Base-by-base conservation (phyloP, 2,888 invertebrate genomes). In the Serripes groenlandicus region DNA sequence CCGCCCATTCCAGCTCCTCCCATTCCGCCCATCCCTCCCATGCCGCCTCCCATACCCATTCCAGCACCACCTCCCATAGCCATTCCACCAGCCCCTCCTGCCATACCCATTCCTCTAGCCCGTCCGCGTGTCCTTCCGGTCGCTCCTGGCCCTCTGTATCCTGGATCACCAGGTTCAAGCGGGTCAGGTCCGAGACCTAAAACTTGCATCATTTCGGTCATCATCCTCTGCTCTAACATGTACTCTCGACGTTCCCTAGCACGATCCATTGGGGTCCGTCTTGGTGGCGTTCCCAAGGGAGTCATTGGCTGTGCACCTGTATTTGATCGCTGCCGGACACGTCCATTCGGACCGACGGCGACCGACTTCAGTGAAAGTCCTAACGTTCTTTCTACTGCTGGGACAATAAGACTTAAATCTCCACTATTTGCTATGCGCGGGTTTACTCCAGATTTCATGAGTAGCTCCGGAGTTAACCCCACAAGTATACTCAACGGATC, bases 371-470 rank as follows among this genome's bases (percentile, higher is more conserved):
- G 37, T 21, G 81, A 79, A 23, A 86, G 75, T 32, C 81, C 81
- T 0, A 86, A 66, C 0, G 81, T 78, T 56, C 81, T 69, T 66
- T 86, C 83, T 5, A 84, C 81, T 7, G 83, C 86, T 2, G 83
- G 83, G 56, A 83, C 73, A 42, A 86, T 86, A 60, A 77, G 52
- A 11, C 77, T 37, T 9, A 81, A 28, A 64, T 86, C 81, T n/a
- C 71, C 86, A 60, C 86, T 83, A 32, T 81, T 81, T 32, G 81
- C 86, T 28, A 86, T 79, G 35, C 78, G 60, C 21, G 86, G 86
- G 58, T 86, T 86, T 21, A 86, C 76, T 7, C 86, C 86, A 1
- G 86, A 72, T 66, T 79, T 81, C 86, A 86, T 86, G 5, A 86
- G 60, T 70, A 78, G 70, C 66, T 86, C 86, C 3, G 86, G 86